Base-by-base conservation (phyloP, 2,888 invertebrate genomes). In the Ernsta delagoae region DNA sequence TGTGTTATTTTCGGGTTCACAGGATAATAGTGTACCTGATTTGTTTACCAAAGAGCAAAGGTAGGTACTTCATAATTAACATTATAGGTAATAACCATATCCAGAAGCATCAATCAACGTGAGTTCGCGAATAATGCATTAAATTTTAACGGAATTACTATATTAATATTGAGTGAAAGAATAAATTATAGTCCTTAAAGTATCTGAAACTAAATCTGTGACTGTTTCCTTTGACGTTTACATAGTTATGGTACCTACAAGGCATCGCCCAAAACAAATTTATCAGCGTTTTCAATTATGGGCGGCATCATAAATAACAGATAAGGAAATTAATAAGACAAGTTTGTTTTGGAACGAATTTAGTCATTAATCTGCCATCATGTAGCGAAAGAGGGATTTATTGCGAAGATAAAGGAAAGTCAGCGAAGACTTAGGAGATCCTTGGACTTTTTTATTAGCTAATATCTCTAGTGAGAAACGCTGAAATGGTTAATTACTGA, bases 321-420 rank as follows among this genome's bases (percentile, higher is more conserved):
- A 65, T 59, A 59, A 59, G 50, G 36, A 59, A 53, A 59, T 34
- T 41, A 77, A 79, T 77, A 74, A 71, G 45, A 48, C 57, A 78
- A 84, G 79, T 83, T 79, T 79, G 79, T 83, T 84, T 84, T 79
- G 78, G 76, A 83, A 79, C 76, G 77, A 82, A 82, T 86, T 80
- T 74, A 76, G 77, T 80, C 83, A 84, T 86, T 86, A 85, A 85
- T 85, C 84, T 85, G 80, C 82, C 81, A 82, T 83, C 80, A 78
- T 79, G 79, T 74, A 78, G 77, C 77, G 72, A 78, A 78, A 83
- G 79, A 75, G 75, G 65, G 81, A 88, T 87, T 87, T 87, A 87
- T 87, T 75, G 78, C 83, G 71, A 73, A 79, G 83, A 84, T 85
- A 85, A 84, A 45, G 78, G 74, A 74, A 71, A 86, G 63, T 48